phyloP scores from a whole-genome alignment of 2,113 vertebrate species.

The Chloebia gouldiae region DNA sequence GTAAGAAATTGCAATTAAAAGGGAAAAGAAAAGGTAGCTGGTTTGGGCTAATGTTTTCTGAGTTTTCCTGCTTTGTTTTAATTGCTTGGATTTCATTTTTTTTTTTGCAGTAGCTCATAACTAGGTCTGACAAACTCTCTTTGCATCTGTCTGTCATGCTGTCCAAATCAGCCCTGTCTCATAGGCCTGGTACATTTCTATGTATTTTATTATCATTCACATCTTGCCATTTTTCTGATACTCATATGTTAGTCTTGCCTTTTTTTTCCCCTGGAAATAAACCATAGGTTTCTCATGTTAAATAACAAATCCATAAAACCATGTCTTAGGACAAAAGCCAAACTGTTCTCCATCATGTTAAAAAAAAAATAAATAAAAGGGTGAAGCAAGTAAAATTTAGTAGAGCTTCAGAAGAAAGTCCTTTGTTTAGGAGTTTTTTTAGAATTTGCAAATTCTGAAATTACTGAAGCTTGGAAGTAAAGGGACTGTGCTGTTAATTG shows the following conservation, averaged over 20 bases:
- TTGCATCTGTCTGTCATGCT: background rate
- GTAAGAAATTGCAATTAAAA: background rate
- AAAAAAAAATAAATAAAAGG: background rate
- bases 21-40: background rate
- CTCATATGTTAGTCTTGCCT: accelerated
- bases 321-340: background rate
- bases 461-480: background rate
- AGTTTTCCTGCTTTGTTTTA: background rate
- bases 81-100: background rate
- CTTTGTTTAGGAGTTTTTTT: background rate
- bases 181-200: background rate
- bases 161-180: background rate
- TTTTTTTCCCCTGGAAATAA: background rate
- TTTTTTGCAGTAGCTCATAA: background rate
- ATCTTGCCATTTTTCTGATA: background rate
- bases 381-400: background rate
- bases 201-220: background rate
- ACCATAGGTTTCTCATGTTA: background rate
- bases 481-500: background rate
- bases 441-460: background rate
- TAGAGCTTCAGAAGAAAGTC: background rate
- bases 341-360: background rate
- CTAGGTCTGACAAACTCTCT: background rate
- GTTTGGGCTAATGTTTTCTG: background rate
- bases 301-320: background rate